Base-by-base conservation (phyloP, 2,113 vertebrate genomes). In the Dolichotis patagonum region DNA sequence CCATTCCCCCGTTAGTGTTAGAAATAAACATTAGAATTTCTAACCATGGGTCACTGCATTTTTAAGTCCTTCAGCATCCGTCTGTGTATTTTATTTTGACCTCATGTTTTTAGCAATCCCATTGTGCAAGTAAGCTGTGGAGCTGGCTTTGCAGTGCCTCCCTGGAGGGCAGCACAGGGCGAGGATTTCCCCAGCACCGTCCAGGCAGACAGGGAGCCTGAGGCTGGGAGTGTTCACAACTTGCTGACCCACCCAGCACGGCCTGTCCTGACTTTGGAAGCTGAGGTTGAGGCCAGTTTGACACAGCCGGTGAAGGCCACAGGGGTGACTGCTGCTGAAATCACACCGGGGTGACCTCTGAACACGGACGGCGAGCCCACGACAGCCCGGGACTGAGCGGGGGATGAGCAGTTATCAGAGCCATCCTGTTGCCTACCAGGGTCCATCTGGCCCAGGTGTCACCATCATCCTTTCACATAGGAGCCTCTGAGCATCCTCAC, bases 41-140 rank as follows among this genome's bases (percentile, higher is more conserved):
- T 65, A 63, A 43, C 12, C 35, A 93, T 20, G 32, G 73, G 63
- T 71, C 13, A 35, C 58, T 73, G 41, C 12, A 69, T 3, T 41
- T 85, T 90, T 73, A 80, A 94, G 30, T 7, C 77, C 28, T 35
- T 43, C 84, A 38, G 49, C 13, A 54, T 86, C 32, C 81, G n/a
- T 38, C 35, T 69, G 5, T 32, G 22, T 52, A 78, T 58, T 77
- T 94, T 78, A 93, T 13, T 35, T 73, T 20, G 49, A 41, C 35
- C 46, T 62, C 63, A 83, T 26, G 73, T 91, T 91, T 92, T 75
- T 24, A 93, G 78, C 75, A 69, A 30, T 81, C 52, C 81, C 60
- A 77, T 28, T 56, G 78, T 43, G 28, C 32, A 88, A 60, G 95
- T 73, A 58, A 78, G 49, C 24, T 89, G 26, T 60, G n/a, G 63